Evolutionary conservation across 2,113 vertebrate genomes (phyloP).

Genomic region (Seriola aureovittata): DNA sequence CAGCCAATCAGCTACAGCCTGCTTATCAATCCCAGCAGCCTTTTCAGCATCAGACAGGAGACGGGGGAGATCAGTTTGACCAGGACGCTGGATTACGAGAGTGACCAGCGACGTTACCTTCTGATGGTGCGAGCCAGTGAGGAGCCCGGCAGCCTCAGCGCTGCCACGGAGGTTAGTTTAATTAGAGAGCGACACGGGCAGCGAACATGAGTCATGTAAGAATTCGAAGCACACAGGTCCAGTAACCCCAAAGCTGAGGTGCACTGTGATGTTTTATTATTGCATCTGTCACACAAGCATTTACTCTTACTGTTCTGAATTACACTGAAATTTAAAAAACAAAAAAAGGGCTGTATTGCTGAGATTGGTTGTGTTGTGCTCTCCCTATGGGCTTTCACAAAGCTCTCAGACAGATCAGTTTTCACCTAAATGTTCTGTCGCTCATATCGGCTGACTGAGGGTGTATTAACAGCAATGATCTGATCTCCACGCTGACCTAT

Average conservation of each 20-base stretch:
- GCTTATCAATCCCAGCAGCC: constrained; percentile 89
- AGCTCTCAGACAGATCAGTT: constrained; percentile 4
- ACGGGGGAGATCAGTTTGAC: constrained; percentile 88
- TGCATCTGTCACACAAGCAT: constrained; percentile 15
- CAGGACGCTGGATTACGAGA: constrained; percentile 88
- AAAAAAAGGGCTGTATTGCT: background rate
- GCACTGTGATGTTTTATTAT: constrained; percentile 23
- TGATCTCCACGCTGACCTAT: constrained; percentile 52
- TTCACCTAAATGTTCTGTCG: constrained; percentile 13
- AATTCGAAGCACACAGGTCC: constrained; percentile 23
- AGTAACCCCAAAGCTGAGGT: constrained; percentile 23
- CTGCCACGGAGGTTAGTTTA: constrained; percentile 86
- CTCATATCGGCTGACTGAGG: constrained; percentile 18
- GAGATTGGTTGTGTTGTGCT: background rate
- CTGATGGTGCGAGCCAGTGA: constrained; percentile 89
- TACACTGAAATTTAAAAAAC: constrained; percentile 4
- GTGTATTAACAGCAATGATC: constrained; percentile 31
- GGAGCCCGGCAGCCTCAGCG: constrained; percentile 83
- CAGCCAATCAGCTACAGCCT: constrained; percentile 89
- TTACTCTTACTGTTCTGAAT: constrained; percentile 23
- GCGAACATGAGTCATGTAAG: background rate
- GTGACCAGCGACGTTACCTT: constrained; percentile 87
- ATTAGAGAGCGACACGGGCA: constrained; percentile 8
- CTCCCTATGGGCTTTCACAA: background rate
- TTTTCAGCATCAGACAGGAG: constrained; percentile 85